Evolutionary conservation across 1,140 invertebrate species (phyloP), one percentile per base, ranked within the genome.

Genomic region (Tigriopus japonicus): DNA sequence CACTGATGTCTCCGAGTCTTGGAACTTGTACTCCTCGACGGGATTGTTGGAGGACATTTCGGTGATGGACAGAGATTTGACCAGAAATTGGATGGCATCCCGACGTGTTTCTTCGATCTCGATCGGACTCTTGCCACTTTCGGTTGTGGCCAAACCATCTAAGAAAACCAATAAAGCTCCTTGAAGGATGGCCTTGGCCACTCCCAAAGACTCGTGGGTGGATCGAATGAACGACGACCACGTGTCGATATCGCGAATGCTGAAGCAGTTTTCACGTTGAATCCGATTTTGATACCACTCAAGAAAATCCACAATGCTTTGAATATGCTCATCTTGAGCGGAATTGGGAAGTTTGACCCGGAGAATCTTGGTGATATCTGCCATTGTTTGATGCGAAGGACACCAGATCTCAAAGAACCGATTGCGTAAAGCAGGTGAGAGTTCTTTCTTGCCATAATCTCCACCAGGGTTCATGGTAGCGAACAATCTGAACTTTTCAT

Each of bases 381-480:
- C 17, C 28, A 19, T 42, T 3, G 19, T 64, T 55, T 65, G 64
- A 35, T 65, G 61, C 43, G 62, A 65, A 28, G 87, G 84, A 67
- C 94, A 98, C 96, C 96, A 99, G 68, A 99, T 93, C 76, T 99
- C 96, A 0, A 95, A 98, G 66, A 99, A 95, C 56, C 96, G 79
- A 75, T 99, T 99, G 59, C 95, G 78, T 3, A 99, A 72, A 0
- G 96, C 95, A 10, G 94, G 94, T 0, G 96, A 99, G 10, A 99
- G 74, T 78, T 99, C 96, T 74, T 98, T 99, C 70, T 99, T 99
- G 0, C 96, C 96, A 74, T 89, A 98, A 78, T 99, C 96, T 10
- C 96, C 95, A 15, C 93, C 93, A 19, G 96, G 96, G 77, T 99
- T 99, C 96, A 99, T 99, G 0, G 96, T 99, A 7, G 90, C 90